phyloP scores from a whole-genome alignment of 2,888 invertebrate species.

The Trichogramma evanescens region DNA sequence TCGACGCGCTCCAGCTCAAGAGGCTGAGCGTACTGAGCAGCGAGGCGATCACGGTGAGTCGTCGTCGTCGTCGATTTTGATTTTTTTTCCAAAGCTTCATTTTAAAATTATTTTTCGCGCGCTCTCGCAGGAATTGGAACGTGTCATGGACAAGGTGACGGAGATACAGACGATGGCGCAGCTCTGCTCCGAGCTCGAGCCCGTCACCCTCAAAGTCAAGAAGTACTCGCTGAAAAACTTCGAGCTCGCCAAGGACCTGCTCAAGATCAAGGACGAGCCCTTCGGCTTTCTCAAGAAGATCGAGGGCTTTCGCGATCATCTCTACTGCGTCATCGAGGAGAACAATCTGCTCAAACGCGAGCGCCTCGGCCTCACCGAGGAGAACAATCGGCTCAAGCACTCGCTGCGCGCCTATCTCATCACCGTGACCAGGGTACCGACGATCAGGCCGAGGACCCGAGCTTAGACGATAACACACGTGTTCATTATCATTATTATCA shows the following conservation, averaged over 20 bases:
- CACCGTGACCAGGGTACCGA: slow-evolving; percentile 50
- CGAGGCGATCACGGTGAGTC: slow-evolving; percentile 51
- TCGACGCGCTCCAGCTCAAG: slow-evolving; percentile 54
- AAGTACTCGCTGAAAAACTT: slow-evolving; percentile 25
- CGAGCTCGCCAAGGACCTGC: not conserved
- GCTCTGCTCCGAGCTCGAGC: slow-evolving; percentile 64
- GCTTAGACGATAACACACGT: not conserved
- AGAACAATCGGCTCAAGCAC: slow-evolving; percentile 59
- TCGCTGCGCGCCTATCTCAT: slow-evolving; percentile 59
- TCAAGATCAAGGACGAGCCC: not conserved
- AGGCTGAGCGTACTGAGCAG: slow-evolving; percentile 59
- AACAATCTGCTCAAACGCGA: slow-evolving; percentile 51
- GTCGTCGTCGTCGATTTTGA: not conserved
- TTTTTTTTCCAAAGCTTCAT: too few species aligned
- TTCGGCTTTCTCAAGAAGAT: slow-evolving; percentile 54
- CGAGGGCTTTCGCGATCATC: slow-evolving; percentile 64
- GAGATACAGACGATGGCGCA: slow-evolving; percentile 56
- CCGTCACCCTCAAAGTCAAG: slow-evolving; percentile 39
- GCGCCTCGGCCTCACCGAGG: slow-evolving; percentile 50
- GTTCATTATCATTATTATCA: not conserved
- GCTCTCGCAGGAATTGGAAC: slow-evolving; percentile 36
- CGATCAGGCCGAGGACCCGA: slow-evolving; percentile 18
- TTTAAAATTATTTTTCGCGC: too few species aligned
- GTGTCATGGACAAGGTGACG: slow-evolving; percentile 53
- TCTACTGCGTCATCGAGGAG: slow-evolving; percentile 49